phyloP scores from a whole-genome alignment of 2,113 vertebrate genomes.

The Tragelaphus imberbis region DNA sequence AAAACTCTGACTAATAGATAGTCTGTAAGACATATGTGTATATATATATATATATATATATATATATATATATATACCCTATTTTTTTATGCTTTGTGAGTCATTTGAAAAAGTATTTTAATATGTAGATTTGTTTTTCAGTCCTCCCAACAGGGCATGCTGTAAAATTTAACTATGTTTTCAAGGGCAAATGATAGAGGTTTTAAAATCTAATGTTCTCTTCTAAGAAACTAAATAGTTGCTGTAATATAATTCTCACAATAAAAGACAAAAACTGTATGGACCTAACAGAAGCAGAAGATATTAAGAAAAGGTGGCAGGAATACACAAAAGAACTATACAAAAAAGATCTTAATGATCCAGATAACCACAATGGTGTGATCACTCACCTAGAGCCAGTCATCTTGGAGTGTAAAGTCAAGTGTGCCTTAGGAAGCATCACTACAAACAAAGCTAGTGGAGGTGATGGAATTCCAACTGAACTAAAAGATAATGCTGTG shows the following conservation, averaged over 20 bases:
- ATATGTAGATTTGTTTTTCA: neutral
- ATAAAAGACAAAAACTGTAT: neutral
- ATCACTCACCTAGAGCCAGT: neutral
- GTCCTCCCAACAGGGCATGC: neutral
- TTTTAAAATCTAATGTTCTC: neutral
- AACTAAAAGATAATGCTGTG: neutral
- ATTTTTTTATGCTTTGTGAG: neutral
- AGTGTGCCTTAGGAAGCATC: neutral
- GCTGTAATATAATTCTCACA: neutral
- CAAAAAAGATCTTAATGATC: neutral
- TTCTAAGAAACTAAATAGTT: neutral
- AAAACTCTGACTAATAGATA: neutral
- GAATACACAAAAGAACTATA: neutral
- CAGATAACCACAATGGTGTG: neutral
- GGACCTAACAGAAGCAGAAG: neutral
- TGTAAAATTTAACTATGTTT: neutral
- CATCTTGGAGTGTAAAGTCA: neutral
- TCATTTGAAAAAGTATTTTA: neutral
- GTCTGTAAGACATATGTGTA: neutral
- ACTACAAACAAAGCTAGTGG: neutral
- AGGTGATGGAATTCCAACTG: neutral
- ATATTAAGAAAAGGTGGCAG: neutral
- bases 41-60: fast-evolving
- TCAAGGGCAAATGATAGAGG: neutral
- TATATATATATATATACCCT: too few relatives aligned